These are phyloP conservation scores for Emydoidea blandingii DNA, from an alignment of 2,797 vertebrate genomes.

Conservation along the genomic window DNA sequence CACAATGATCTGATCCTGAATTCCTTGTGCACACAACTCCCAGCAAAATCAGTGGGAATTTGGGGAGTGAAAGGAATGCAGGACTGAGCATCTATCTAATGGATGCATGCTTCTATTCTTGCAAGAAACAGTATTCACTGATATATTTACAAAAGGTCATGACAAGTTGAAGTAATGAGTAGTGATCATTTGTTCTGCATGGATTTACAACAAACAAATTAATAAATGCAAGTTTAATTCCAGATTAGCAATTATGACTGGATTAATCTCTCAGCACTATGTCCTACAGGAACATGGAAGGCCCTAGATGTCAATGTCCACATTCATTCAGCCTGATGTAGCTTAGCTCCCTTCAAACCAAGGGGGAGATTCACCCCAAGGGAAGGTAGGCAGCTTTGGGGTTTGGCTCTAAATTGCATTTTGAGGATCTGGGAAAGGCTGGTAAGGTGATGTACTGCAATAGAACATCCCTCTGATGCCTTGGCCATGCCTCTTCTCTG, in stretches of 20 bases:
- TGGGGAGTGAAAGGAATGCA: neutral
- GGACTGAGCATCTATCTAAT: neutral
- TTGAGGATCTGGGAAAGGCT: neutral
- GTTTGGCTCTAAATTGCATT: neutral
- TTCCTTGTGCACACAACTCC: too few relatives aligned
- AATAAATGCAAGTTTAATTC: neutral
- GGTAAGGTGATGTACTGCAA: neutral
- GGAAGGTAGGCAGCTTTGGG: neutral
- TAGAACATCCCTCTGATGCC: neutral
- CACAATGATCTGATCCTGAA: neutral
- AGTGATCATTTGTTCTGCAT: neutral
- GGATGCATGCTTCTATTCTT: neutral
- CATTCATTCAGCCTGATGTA: neutral
- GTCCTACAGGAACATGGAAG: neutral
- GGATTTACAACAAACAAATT: neutral
- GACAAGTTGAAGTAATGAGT: neutral
- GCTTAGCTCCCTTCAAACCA: neutral
- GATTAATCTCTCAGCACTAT: neutral
- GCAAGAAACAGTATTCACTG: neutral
- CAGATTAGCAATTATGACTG: neutral
- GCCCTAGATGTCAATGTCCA: neutral
- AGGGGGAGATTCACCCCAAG: neutral
- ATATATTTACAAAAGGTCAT: neutral
- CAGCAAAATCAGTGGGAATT: neutral
- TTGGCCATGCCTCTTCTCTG: neutral